phyloP scores from a whole-genome alignment of 1,140 invertebrate species.

The Plutomurus gul region DNA sequence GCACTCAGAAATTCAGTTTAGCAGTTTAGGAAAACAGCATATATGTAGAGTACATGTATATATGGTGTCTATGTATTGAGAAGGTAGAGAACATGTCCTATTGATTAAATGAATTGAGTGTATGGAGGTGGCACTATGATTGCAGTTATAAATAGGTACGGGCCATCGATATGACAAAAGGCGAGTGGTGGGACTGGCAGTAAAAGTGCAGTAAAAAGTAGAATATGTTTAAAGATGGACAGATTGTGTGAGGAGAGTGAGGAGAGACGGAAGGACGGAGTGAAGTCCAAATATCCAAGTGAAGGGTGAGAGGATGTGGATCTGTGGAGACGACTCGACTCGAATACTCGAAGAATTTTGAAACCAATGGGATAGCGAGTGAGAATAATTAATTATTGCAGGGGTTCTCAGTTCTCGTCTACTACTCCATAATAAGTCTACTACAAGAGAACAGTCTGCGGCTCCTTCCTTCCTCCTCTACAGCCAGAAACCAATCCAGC shows the following conservation, averaged over 20 bases:
- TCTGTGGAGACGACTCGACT: conserved; percentile 22
- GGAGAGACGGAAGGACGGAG: not conserved
- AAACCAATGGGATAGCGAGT: conserved; percentile 40
- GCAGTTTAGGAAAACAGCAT: no score
- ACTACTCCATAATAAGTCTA: not conserved
- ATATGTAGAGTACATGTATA: no score
- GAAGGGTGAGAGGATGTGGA: conserved; percentile 19
- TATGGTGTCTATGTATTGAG: no score
- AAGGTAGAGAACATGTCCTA: no score
- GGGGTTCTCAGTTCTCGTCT: conserved; percentile 6
- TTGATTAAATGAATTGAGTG: no score
- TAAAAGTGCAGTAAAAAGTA: no score
- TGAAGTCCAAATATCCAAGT: not conserved
- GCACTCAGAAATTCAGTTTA: no score
- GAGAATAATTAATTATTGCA: conserved; percentile 51
- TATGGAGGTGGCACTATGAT: no score
- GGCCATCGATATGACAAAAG: no score
- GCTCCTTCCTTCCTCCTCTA: conserved; percentile 27
- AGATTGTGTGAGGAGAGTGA: not conserved
- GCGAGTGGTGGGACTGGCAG: no score
- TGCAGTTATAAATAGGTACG: no score
- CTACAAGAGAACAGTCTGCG: conserved; percentile 20
- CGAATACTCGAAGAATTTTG: conserved; percentile 37
- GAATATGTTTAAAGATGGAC: no score
- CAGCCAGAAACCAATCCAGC: conserved; percentile 14